Percentiles rank a stretch among this genome's conserved stretches.
phyloP scores from a whole-genome alignment of 1,140 invertebrate genomes.

The Sarcophaga peregrina region DNA sequence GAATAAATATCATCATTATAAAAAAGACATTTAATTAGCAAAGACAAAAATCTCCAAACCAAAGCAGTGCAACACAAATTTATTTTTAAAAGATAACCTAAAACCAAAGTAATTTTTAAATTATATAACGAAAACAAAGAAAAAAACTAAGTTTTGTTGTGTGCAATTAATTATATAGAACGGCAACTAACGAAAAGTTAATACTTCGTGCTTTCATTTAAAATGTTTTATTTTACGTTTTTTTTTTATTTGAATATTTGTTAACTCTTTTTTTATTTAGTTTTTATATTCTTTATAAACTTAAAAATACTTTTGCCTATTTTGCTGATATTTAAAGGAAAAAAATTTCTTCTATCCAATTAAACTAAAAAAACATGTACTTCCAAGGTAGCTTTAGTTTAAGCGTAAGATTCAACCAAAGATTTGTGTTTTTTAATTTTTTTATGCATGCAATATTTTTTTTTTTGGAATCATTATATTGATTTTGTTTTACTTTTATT shows the following conservation, averaged over 20 bases:
- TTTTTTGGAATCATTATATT: background rate
- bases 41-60: slow-evolving; percentile 14
- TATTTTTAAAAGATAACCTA: background rate
- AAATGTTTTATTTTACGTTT: no score
- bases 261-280: no score
- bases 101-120: slow-evolving; percentile 25
- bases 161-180: background rate
- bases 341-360: background rate
- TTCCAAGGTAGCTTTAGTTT: slow-evolving; percentile 24
- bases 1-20: background rate
- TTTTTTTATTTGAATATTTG: no score
- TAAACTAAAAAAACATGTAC: background rate
- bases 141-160: slow-evolving; percentile 2
- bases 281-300: no score
- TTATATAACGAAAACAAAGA: background rate
- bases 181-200: background rate
- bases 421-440: background rate
- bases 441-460: background rate
- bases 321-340: background rate
- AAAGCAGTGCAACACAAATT: slow-evolving; percentile 26
- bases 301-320: background rate
- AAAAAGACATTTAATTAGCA: slow-evolving; percentile 4
- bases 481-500: background rate
- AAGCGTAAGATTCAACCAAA: slow-evolving; percentile 1
- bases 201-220: background rate